A percentile compares a stretch with the other conserved stretches of the same genome.
Evolutionary conservation across 2,113 vertebrate species (phyloP).

Genomic region (Muntiacus muntjak): DNA sequence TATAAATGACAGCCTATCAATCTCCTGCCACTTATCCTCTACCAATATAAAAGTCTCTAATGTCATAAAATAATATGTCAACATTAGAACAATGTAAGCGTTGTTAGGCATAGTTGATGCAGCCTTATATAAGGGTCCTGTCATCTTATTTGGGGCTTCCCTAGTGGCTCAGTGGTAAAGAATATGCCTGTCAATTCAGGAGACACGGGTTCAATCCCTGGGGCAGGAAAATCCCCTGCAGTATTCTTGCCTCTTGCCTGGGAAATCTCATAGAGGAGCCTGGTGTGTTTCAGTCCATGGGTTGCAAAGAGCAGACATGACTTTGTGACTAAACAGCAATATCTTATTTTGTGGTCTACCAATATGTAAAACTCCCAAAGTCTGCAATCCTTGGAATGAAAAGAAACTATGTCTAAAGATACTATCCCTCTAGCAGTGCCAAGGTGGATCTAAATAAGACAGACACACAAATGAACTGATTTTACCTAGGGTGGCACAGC

Average conservation of each 20-base stretch:
- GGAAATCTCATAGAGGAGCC: not conserved
- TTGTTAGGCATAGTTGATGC: not conserved
- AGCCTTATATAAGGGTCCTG: not conserved
- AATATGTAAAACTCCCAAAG: not conserved
- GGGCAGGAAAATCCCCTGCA: not conserved
- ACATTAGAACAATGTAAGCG: not conserved
- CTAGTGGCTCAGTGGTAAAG: not conserved
- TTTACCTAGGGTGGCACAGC: not conserved
- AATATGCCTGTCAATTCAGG: not conserved
- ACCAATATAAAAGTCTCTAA: not conserved
- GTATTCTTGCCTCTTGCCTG: not conserved
- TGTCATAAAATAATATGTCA: not conserved
- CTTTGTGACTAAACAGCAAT: not conserved
- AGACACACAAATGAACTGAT: not conserved
- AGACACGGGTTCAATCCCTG: not conserved
- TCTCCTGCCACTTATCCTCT: not conserved
- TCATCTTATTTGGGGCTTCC: not conserved
- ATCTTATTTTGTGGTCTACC: not conserved
- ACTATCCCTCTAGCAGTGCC: not conserved
- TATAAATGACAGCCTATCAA: not conserved
- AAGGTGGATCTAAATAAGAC: not conserved
- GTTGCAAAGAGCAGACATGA: not conserved
- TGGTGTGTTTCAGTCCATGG: not conserved
- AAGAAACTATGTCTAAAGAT: not conserved
- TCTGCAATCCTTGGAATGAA: not conserved